A percentile compares a stretch with the other conserved stretches of the same genome.
These are phyloP conservation scores for Stenopsyche tienmushanensis DNA, from an alignment of 1,140 invertebrate species.

Conservation along the genomic window DNA sequence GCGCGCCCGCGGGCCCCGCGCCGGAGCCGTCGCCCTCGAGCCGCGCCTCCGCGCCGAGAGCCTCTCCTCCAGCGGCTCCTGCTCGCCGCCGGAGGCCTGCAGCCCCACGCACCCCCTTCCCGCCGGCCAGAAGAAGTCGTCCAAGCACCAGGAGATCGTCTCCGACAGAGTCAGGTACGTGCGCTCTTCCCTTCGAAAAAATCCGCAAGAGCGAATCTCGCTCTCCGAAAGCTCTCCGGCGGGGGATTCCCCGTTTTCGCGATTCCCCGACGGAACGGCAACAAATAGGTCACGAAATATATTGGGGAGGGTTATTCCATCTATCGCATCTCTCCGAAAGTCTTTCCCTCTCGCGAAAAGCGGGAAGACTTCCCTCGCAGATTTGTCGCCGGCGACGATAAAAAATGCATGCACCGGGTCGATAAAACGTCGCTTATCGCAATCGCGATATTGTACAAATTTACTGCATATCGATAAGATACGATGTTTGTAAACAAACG, in stretches of 20 bases:
- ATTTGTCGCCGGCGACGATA: too few species aligned
- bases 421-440: too few species aligned
- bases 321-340: slow-evolving; percentile 26
- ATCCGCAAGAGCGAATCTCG: neutral
- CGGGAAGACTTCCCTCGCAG: too few species aligned
- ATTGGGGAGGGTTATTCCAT: slow-evolving; percentile 38
- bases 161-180: slow-evolving; percentile 76
- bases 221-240: neutral
- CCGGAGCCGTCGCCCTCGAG: slow-evolving; percentile 61
- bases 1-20: slow-evolving; percentile 68
- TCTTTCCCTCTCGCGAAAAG: slow-evolving; percentile 15
- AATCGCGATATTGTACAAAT: too few species aligned
- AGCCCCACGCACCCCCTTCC: slow-evolving; percentile 57
- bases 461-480: too few species aligned
- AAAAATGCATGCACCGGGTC: too few species aligned
- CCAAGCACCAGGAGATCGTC: slow-evolving; percentile 73
- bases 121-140: slow-evolving; percentile 73
- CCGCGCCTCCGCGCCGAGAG: slow-evolving; percentile 64
- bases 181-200: neutral
- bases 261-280: too few species aligned
- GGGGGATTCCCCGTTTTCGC: too few species aligned
- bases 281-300: slow-evolving; percentile 37
- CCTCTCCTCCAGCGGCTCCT: slow-evolving; percentile 64
- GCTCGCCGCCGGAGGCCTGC: slow-evolving; percentile 51
- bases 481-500: too few species aligned